Evolutionary conservation across 2,797 vertebrate species (phyloP).

Genomic region (Trachurus trachurus): DNA sequence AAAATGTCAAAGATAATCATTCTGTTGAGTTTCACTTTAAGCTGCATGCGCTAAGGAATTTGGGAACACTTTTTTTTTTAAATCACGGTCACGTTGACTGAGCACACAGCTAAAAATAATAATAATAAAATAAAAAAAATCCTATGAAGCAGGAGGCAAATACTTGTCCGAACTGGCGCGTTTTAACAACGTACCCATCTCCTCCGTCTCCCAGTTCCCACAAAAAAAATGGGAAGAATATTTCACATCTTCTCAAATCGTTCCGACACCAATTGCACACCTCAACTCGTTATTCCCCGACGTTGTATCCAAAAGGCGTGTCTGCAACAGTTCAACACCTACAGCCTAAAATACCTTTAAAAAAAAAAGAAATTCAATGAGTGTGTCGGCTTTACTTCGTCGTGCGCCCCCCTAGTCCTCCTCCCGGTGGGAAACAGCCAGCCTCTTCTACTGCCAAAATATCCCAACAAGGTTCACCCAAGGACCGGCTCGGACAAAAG

Average conservation of each 20-base stretch:
- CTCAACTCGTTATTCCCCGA: slow-evolving; percentile 55
- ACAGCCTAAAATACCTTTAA: slow-evolving; percentile 23
- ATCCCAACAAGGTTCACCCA: slow-evolving; percentile 56
- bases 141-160: slow-evolving; percentile 31
- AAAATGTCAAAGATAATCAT: slow-evolving; percentile 35
- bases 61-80: slow-evolving; percentile 57
- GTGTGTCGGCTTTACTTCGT: slow-evolving; percentile 60
- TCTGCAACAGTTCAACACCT: slow-evolving; percentile 54
- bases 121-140: slow-evolving; percentile 53
- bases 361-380: slow-evolving; percentile 27
- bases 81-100: slow-evolving; percentile 70
- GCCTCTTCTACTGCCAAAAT: slow-evolving; percentile 52
- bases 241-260: slow-evolving; percentile 41
- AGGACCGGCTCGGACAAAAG: slow-evolving; percentile 2
- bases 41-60: slow-evolving; percentile 59
- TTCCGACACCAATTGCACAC: slow-evolving; percentile 17
- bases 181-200: slow-evolving; percentile 20
- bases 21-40: slow-evolving; percentile 60
- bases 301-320: slow-evolving; percentile 55
- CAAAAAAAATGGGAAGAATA: slow-evolving; percentile 29
- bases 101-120: slow-evolving; percentile 57
- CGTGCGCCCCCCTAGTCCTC: slow-evolving; percentile 52
- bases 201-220: slow-evolving; percentile 8
- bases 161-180: slow-evolving; percentile 28
- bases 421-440: slow-evolving; percentile 51